Base-by-base conservation (phyloP, 2,113 vertebrate species). In the Euleptes europaea region DNA sequence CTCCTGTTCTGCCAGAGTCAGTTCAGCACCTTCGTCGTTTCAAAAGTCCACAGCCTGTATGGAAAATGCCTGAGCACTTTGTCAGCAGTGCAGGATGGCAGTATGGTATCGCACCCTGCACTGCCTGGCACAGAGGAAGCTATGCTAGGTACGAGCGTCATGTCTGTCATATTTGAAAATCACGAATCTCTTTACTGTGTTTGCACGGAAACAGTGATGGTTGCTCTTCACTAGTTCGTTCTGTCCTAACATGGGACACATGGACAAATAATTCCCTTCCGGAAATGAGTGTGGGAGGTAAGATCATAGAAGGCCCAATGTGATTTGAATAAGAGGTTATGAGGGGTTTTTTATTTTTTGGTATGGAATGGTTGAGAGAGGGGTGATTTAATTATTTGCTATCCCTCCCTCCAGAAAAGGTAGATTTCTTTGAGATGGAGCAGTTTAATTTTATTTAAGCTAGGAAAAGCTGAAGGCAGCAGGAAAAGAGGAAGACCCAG, bases 1-100 rank as follows among this genome's bases (percentile, higher is more conserved):
- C 97, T 99, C 54, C 91, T 97, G 10, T 99, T 98, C 90, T 97
- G 96, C 85, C 98, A 99, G 95, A 98, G 98, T 88, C 98, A 99
- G 93, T 99, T 99, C 92, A 98, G 98, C 92, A 98, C 97, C 33
- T 99, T 99, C 85, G 96, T 97, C 0, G 94, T 99, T 84, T 96
- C 98, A 4, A 98, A 97, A 93, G 96, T 99, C 77, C 97, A 97
- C 85, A 86, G 89, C 17, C 95, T 97, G 0, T 99, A 98, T 0
- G 97, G 98, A 38, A 99, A 99, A 88, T 98, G 98, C 94, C 94
- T 99, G 86, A 98, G 97, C 86, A 99, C 97, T 0, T 86, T 99
- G 92, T 97, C 98, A 23, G 97, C 97, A 0, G 97, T 99, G 1
- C 95, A 94, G 40, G 99, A 99, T 0, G 98, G 98, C 78, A 97